A percentile compares a stretch with the other conserved stretches of the same genome.
These are phyloP conservation scores for Hydropsyche betteni DNA, from an alignment of 2,888 invertebrate genomes.

Conservation along the genomic window DNA sequence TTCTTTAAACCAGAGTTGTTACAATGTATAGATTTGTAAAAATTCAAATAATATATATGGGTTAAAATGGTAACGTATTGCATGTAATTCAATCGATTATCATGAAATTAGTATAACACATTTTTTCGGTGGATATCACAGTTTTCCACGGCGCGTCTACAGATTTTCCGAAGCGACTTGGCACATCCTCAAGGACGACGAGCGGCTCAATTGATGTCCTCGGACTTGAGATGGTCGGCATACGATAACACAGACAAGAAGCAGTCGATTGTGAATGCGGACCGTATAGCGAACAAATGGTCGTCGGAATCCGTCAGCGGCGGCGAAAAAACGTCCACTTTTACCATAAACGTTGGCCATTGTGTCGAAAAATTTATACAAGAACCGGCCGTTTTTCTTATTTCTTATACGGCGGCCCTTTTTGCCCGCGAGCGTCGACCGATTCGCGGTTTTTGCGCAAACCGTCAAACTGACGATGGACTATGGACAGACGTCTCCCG, in stretches of 20 bases:
- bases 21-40: too few species aligned
- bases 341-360: conserved; percentile 43
- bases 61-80: too few species aligned
- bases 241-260: neutral
- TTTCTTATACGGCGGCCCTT: conserved; percentile 19
- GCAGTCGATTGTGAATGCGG: conserved; percentile 15
- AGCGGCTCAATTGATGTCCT: conserved; percentile 6
- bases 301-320: conserved; percentile 42
- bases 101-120: too few species aligned
- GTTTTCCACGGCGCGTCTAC: too few species aligned
- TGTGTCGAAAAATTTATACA: conserved; percentile 49
- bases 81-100: too few species aligned
- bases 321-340: conserved; percentile 35
- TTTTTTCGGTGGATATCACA: too few species aligned
- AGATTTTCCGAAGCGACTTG: too few species aligned
- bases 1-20: too few species aligned
- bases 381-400: conserved; percentile 44
- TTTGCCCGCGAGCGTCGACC: conserved; percentile 3
- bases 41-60: too few species aligned
- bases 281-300: conserved; percentile 30
- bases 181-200: neutral
- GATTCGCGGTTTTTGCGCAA: conserved; percentile 33
- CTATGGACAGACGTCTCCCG: conserved; percentile 19
- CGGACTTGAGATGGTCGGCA: neutral
- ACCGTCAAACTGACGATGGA: conserved; percentile 32